Conservation (phyloP, 1,140 invertebrate species). For the Theocolax elegans region DNA sequence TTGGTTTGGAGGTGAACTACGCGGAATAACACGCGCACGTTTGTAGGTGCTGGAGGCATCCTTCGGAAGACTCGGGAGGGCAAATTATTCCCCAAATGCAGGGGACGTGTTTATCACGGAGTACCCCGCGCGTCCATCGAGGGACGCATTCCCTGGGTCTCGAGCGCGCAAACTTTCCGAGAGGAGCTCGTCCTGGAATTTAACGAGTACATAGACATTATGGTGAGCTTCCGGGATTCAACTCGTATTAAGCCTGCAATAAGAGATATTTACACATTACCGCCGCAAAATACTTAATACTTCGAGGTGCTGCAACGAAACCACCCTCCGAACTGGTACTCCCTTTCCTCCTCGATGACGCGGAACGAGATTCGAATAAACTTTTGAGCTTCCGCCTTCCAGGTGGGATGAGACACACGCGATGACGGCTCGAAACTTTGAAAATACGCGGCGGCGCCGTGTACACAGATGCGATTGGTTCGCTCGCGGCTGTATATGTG, state of each 20-base stretch:
- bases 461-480: too few relatives aligned
- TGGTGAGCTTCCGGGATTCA: not conserved
- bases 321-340: not conserved
- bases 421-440: constrained; percentile 22
- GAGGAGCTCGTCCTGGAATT: not conserved
- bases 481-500: too few relatives aligned
- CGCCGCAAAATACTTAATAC: too few relatives aligned
- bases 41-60: too few relatives aligned
- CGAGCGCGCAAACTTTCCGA: constrained; percentile 23
- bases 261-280: constrained; percentile 40
- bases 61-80: too few relatives aligned
- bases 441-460: constrained; percentile 17
- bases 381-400: not conserved
- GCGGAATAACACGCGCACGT: too few relatives aligned
- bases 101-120: constrained; percentile 29
- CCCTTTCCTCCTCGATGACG: not conserved
- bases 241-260: constrained; percentile 23
- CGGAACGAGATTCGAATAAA: constrained; percentile 40
- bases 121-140: not conserved
- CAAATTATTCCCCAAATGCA: constrained; percentile 36
- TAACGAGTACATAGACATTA: constrained; percentile 5
- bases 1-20: too few relatives aligned
- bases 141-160: constrained; percentile 8
- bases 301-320: not conserved
- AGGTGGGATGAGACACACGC: not conserved